These are phyloP conservation scores for Corydoras sp. DNA, from an alignment of 2,113 vertebrate genomes.

Conservation along the genomic window DNA sequence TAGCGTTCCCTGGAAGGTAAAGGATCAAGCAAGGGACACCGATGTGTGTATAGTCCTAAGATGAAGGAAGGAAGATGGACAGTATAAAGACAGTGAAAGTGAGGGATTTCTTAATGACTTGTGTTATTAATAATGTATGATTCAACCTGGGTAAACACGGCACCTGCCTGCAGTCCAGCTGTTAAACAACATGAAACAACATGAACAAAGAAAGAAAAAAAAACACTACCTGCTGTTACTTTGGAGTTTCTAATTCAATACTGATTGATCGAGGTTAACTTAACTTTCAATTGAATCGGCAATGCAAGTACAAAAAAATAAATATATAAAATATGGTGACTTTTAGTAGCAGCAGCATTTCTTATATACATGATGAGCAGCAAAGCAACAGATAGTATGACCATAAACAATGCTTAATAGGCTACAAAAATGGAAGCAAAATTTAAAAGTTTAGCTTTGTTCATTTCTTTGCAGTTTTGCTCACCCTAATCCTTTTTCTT, in stretches of 20 bases:
- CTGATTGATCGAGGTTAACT: not conserved
- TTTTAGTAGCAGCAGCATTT: too few species aligned
- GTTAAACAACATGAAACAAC: constrained; percentile 28
- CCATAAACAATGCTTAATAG: too few species aligned
- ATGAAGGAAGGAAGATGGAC: constrained; percentile 11
- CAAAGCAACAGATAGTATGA: too few species aligned
- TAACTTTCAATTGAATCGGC: not conserved
- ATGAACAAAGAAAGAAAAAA: too few species aligned
- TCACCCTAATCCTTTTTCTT: too few species aligned
- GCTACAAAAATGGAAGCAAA: too few species aligned
- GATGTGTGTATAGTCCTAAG: not conserved
- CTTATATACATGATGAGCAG: too few species aligned
- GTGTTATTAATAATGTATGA: constrained; percentile 45
- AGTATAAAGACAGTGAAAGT: constrained; percentile 26
- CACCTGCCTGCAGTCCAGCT: constrained; percentile 44
- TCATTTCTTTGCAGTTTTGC: too few species aligned
- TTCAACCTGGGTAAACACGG: constrained; percentile 31
- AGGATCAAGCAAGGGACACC: not conserved
- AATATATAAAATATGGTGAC: too few species aligned
- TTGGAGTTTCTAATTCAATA: not conserved
- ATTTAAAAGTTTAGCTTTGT: too few species aligned
- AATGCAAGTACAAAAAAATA: too few species aligned
- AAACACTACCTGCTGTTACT: constrained; percentile 13
- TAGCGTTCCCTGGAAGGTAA: not conserved
- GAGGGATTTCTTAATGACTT: constrained; percentile 39